phyloP scores from a whole-genome alignment of 2,113 vertebrate genomes.

The Aplodontia rufa region DNA sequence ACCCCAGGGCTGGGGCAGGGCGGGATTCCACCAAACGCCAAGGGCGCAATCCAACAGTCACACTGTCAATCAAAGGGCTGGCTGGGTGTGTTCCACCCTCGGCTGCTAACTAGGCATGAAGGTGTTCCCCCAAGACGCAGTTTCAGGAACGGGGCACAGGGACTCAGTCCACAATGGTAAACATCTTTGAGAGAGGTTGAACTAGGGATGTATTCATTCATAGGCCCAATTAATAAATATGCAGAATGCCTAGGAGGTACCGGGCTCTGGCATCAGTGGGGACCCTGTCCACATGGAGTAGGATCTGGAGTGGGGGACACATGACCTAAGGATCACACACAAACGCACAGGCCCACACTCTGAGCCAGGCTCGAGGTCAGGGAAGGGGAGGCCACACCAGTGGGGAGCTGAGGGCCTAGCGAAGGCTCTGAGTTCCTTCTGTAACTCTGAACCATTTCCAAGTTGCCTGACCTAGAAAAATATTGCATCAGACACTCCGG shows the following conservation, averaged over 20 bases:
- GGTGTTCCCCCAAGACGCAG: neutral
- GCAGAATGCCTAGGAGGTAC: neutral
- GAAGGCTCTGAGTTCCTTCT: neutral
- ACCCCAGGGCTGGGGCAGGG: no score
- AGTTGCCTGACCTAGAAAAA: neutral
- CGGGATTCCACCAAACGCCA: no score
- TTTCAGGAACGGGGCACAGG: neutral
- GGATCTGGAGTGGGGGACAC: neutral
- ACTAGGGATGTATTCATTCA: neutral
- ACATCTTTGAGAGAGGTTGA: neutral
- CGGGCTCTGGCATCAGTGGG: neutral
- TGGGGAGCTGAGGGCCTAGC: neutral
- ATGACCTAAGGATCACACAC: neutral
- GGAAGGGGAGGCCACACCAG: accelerated
- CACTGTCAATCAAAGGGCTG: accelerated
- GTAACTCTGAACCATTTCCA: neutral
- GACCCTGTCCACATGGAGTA: neutral
- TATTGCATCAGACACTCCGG: neutral
- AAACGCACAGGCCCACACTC: neutral
- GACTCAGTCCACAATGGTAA: neutral
- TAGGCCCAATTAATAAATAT: neutral
- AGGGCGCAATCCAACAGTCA: accelerated
- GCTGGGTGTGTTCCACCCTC: neutral
- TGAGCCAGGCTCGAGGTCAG: neutral
- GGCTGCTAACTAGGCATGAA: neutral